Base-by-base conservation (phyloP, 2,113 vertebrate species). In the Mystacornis crossleyi region DNA sequence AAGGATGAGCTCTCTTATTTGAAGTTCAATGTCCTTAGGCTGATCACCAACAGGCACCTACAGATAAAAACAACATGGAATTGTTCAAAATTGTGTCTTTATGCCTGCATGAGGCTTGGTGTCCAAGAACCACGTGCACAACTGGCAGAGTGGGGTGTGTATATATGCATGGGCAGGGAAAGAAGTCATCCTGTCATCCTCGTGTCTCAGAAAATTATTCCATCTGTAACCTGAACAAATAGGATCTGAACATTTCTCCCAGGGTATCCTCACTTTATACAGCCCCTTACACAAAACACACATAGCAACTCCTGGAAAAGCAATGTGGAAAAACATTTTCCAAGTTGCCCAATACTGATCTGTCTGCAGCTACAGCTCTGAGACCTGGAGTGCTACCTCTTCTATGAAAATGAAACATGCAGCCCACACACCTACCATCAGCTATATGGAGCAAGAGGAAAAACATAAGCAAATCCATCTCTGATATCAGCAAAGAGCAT, bases 21-120 rank as follows among this genome's bases (percentile, higher is more conserved):
- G 99, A 95, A 99, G 86, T 97, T 99, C 99, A 48, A 99, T 99
- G 94, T 99, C 99, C 97, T 99, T 99, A 66, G 99, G 99, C 83
- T 99, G 99, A 96, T 99, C 99, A 60, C 99, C 99, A 75, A 99
- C 99, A 36, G 99, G 99, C 33, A 99, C 98, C 99, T 99, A 88
- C 79, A 95, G 20, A 43, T 94, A 81, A 93, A 65, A 55, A n/a
- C 28, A 65, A 87, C 5, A 58, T 0, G 50, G 7, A 73, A 81
- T 9, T 28, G 16, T 36, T 89, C 31, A 79, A 84, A 78, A 62
- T 8, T 9, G 9, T n/a, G 5, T 31, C 48, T 74, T 67, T 38
- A 38, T 7, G 5, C 40, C 24, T 58, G 1, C 15, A 14, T 40
- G 36, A 85, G 38, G 45, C 40, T 36, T 53, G 8, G 24, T 48